Conservation (phyloP, 2,888 invertebrate species). For the Neelides folsomi region DNA sequence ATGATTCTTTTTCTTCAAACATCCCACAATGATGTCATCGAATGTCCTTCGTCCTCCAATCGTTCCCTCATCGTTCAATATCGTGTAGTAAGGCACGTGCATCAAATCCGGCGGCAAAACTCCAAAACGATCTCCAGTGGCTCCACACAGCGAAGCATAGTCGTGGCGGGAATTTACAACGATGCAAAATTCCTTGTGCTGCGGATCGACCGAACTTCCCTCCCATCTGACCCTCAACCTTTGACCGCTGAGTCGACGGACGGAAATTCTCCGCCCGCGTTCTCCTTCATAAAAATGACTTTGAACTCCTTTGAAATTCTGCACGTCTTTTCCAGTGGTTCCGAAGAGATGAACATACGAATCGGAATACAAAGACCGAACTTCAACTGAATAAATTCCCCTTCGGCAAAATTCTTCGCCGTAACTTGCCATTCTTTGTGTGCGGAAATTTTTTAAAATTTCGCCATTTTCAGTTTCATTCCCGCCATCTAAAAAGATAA, state of each 20-base stretch:
- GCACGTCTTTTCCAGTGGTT: conserved; percentile 4
- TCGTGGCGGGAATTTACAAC: conserved; percentile 41
- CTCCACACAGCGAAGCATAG: conserved; percentile 43
- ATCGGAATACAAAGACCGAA: conserved; percentile 32
- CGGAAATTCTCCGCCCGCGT: conserved; percentile 19
- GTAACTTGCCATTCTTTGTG: conserved; percentile 30
- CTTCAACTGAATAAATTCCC: conserved; percentile 32
- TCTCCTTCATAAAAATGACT: neutral
- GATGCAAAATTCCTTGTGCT: conserved; percentile 44
- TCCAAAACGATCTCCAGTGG: conserved; percentile 38
- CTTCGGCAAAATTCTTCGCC: conserved; percentile 18
- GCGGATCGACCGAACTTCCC: conserved; percentile 41
- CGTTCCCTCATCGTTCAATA: neutral
- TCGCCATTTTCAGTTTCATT: neutral
- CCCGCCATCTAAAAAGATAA: no score
- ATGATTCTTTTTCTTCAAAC: conserved; percentile 43
- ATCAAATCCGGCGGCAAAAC: conserved; percentile 34
- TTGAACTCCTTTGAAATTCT: neutral
- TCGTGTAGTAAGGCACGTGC: conserved; percentile 29
- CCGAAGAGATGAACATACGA: conserved; percentile 34
- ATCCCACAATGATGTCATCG: conserved; percentile 38
- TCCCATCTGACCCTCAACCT: conserved; percentile 31
- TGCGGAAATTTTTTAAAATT: conserved; percentile 29
- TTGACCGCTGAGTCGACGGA: conserved; percentile 24
- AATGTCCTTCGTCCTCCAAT: conserved; percentile 9